Evolutionary conservation across 2,113 vertebrate species (phyloP).

Genomic region (Sardina pilchardus): DNA sequence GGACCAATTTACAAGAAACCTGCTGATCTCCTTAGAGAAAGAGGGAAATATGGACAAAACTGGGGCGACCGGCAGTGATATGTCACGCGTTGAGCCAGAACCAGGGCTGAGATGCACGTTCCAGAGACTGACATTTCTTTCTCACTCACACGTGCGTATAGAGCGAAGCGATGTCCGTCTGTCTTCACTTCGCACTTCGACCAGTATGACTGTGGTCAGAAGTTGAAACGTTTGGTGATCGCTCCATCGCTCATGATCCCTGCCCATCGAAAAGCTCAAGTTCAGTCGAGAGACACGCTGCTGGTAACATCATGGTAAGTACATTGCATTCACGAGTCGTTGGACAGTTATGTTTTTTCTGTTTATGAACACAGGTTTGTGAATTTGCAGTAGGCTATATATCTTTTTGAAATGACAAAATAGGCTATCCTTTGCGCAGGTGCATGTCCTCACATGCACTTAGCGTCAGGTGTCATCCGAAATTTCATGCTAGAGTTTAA

Average conservation of each 20-base stretch:
- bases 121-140: neutral
- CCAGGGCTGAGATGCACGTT: neutral
- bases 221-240: neutral
- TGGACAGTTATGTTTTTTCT: neutral
- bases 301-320: neutral
- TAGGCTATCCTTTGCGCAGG: neutral
- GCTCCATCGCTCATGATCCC: neutral
- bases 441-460: slow-evolving; percentile 3
- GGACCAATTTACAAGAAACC: neutral
- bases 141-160: neutral
- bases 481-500: neutral
- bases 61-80: neutral
- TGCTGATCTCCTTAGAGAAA: neutral
- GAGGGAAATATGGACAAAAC: neutral
- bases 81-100: neutral
- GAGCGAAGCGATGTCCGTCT: neutral
- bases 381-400: neutral
- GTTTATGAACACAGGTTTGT: neutral
- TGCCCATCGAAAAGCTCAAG: neutral
- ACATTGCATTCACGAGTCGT: neutral
- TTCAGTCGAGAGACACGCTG: neutral
- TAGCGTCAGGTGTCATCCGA: neutral
- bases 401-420: neutral
- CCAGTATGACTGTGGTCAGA: neutral
- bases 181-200: neutral